Evolutionary conservation across 2,888 invertebrate genomes (phyloP).

Genomic region (Ophion slaviceki): DNA sequence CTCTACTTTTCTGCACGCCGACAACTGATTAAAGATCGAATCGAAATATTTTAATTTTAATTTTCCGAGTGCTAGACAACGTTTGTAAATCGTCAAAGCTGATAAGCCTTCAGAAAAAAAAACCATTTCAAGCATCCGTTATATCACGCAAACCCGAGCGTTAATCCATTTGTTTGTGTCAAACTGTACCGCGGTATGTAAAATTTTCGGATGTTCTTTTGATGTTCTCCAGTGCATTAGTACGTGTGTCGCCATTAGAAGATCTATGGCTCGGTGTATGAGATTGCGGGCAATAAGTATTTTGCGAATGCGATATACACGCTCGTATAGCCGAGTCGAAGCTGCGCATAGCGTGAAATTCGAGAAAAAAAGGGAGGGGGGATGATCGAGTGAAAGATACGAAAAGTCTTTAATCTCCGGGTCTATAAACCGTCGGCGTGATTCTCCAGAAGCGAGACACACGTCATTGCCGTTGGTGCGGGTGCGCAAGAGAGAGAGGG

Average conservation of each 20-base stretch:
- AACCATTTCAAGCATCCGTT: too few species aligned
- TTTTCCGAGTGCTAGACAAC: too few species aligned
- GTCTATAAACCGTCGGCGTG: slow-evolving; percentile 77
- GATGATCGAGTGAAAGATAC: slow-evolving; percentile 61
- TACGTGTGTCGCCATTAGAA: slow-evolving; percentile 44
- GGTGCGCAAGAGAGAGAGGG: slow-evolving; percentile 30
- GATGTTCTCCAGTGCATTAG: slow-evolving; percentile 13
- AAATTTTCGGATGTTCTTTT: neutral
- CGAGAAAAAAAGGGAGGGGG: slow-evolving; percentile 15
- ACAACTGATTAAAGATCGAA: too few species aligned
- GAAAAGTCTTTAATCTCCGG: slow-evolving; percentile 80
- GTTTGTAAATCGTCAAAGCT: too few species aligned
- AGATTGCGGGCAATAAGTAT: slow-evolving; percentile 43
- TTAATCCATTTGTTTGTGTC: slow-evolving; percentile 23
- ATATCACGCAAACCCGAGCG: neutral
- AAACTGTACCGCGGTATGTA: neutral
- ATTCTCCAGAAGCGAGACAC: slow-evolving; percentile 60
- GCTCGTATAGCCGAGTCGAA: slow-evolving; percentile 24
- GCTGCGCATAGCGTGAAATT: slow-evolving; percentile 62
- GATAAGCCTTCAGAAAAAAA: too few species aligned
- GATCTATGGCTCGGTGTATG: slow-evolving; percentile 46
- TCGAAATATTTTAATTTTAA: too few species aligned
- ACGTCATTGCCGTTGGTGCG: slow-evolving; percentile 37
- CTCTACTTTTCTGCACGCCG: too few species aligned
- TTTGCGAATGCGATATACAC: slow-evolving; percentile 44